A percentile compares a stretch with the other conserved stretches of the same genome.
Conservation (phyloP, 2,888 invertebrate genomes). For the Macrophya alboannulata region DNA sequence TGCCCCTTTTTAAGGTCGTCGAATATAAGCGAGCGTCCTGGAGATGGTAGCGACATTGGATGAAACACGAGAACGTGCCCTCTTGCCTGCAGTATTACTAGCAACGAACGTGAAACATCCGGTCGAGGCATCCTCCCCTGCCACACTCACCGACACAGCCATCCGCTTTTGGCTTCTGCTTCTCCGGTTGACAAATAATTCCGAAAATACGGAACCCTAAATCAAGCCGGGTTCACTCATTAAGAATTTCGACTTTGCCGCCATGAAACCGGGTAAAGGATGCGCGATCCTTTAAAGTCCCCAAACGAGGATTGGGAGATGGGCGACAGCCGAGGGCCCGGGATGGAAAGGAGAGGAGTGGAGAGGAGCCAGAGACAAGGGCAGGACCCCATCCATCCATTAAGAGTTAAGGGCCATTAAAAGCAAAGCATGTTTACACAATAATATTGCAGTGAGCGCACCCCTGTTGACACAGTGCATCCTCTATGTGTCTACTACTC, state of each 20-base stretch:
- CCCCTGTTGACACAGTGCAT: conserved; percentile 57
- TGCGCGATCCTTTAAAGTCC: conserved; percentile 57
- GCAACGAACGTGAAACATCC: conserved; percentile 35
- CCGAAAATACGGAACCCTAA: conserved; percentile 57
- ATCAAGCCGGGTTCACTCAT: conserved; percentile 47
- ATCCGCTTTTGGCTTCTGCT: conserved; percentile 40
- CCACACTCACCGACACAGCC: conserved; percentile 26
- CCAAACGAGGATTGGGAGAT: conserved; percentile 50
- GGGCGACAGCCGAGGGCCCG: conserved; percentile 35
- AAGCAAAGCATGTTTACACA: conserved; percentile 59
- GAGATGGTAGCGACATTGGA: conserved; percentile 31
- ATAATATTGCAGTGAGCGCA: conserved; percentile 57
- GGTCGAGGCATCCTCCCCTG: conserved; percentile 24
- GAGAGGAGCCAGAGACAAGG: conserved; percentile 28
- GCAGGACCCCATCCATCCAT: conserved; percentile 56
- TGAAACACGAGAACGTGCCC: conserved; percentile 49
- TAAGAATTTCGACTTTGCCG: conserved; percentile 49
- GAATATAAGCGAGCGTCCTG: conserved; percentile 26
- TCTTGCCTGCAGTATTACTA: conserved; percentile 44
- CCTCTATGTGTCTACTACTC: conserved; percentile 53
- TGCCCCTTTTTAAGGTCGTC: conserved; percentile 34
- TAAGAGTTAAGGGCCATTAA: conserved; percentile 59
- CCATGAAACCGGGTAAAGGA: conserved; percentile 41
- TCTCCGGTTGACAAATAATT: conserved; percentile 54
- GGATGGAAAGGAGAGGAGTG: conserved; percentile 18